phyloP scores from a whole-genome alignment of 2,797 vertebrate species.

The Sebastiscus albofasciatus region DNA sequence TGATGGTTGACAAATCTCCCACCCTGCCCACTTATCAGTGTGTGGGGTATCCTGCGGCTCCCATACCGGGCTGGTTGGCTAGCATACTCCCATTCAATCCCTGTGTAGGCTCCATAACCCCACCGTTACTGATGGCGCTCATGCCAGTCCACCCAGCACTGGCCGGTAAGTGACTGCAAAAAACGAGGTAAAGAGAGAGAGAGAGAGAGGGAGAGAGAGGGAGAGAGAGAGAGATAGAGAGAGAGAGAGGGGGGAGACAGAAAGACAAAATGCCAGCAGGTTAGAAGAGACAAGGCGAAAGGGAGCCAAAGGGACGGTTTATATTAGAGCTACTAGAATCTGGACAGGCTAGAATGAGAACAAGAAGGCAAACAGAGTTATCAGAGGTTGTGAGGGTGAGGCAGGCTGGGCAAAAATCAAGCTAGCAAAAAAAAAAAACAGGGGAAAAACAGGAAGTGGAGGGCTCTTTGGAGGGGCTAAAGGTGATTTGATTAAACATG shows the following conservation, averaged over 20 bases:
- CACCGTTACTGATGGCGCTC: conserved; percentile 84
- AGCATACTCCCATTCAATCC: conserved; percentile 92
- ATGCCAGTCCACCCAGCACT: conserved; percentile 92
- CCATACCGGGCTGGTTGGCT: conserved; percentile 90
- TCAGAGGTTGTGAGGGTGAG: conserved; percentile 54
- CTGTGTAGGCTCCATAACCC: conserved; percentile 88
- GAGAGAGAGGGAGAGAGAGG: conserved; percentile 61
- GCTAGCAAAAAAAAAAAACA: conserved; percentile 26
- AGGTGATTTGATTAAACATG: conserved; percentile 63
- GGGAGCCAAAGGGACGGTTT: conserved; percentile 61
- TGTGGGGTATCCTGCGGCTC: conserved; percentile 91
- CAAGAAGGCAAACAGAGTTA: conserved; percentile 62
- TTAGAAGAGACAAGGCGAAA: conserved; percentile 80
- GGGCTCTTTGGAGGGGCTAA: conserved; percentile 36
- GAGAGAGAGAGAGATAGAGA: conserved; percentile 46
- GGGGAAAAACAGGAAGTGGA: conserved; percentile 34
- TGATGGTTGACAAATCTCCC: conserved; percentile 66
- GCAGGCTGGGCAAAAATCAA: conserved; percentile 50
- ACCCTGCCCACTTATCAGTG: conserved; percentile 84
- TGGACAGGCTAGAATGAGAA: conserved; percentile 64
- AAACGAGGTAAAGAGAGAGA: conserved; percentile 64
- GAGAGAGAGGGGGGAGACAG: conserved; percentile 41
- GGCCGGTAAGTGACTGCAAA: conserved; percentile 87
- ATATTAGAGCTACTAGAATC: conserved; percentile 67
- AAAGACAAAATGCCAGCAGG: conserved; percentile 80